Percentiles rank a stretch among this genome's conserved stretches.
These are phyloP conservation scores for Bothrops alternatus DNA, from an alignment of 2,797 vertebrate genomes.

Conservation along the genomic window DNA sequence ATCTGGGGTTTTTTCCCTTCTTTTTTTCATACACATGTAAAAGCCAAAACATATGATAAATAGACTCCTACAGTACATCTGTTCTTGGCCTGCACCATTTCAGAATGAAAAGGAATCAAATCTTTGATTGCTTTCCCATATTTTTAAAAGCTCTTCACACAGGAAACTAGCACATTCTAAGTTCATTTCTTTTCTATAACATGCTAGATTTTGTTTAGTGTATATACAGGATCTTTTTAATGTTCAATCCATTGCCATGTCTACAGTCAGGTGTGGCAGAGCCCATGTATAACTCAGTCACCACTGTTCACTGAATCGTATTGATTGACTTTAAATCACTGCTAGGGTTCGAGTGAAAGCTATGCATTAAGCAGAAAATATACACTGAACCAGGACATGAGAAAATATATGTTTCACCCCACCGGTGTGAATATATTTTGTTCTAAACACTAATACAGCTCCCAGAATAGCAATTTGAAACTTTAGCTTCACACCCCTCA, in stretches of 20 bases:
- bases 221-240: not conserved
- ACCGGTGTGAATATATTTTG: not conserved
- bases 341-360: not conserved
- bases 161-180: not conserved
- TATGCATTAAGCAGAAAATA: not conserved
- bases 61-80: not conserved
- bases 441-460: not conserved
- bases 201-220: not conserved
- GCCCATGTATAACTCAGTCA: not conserved
- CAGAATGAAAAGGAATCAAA: not conserved
- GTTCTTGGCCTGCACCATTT: not conserved
- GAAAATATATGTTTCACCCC: not conserved
- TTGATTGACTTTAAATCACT: not conserved
- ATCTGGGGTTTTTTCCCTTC: not conserved
- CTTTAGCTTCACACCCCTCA: not conserved
- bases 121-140: not conserved
- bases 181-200: not conserved
- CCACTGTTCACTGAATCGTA: not conserved
- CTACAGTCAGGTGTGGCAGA: not conserved
- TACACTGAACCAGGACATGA: not conserved
- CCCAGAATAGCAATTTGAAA: not conserved
- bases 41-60: not conserved
- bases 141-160: not conserved
- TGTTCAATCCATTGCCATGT: not conserved
- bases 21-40: not conserved